Evolutionary conservation across 2,113 vertebrate species (phyloP).

Genomic region (Rhinoptilus africanus): DNA sequence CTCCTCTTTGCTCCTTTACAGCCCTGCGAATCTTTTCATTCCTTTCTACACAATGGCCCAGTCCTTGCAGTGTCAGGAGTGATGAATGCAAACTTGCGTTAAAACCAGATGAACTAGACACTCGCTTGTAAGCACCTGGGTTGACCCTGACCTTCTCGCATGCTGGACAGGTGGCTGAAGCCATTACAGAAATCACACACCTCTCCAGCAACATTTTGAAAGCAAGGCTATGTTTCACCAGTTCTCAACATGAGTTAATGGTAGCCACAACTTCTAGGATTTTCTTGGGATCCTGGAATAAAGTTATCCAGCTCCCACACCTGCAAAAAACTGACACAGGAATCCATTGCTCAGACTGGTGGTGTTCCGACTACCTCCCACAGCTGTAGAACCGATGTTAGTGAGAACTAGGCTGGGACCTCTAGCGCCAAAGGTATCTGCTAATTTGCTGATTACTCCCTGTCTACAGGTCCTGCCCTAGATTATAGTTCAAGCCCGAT

Average conservation of each 20-base stretch:
- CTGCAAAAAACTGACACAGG: not conserved
- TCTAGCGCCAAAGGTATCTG: not conserved
- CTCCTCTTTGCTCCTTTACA: not conserved
- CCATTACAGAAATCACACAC: not conserved
- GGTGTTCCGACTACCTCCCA: not conserved
- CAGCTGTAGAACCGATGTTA: not conserved
- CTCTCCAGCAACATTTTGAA: not conserved
- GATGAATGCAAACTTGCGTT: not conserved
- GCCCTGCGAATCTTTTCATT: not conserved
- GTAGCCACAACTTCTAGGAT: not conserved
- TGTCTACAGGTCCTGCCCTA: not conserved
- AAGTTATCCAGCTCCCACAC: not conserved
- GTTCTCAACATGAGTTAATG: accelerated
- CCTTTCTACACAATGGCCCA: not conserved
- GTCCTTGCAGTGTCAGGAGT: not conserved
- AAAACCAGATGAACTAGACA: not conserved
- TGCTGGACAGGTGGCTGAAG: not conserved
- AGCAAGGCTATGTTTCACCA: not conserved
- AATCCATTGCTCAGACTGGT: not conserved
- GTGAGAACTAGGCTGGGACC: not conserved
- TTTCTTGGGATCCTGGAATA: not conserved
- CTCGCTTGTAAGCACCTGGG: not conserved
- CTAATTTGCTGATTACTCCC: not conserved
- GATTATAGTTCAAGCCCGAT: not conserved
- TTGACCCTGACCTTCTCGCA: not conserved